A percentile compares a stretch with the other conserved stretches of the same genome.
Evolutionary conservation across 35 echinoderm and acorn worm genomes (phyloP).

Genomic region (Amphiura filiformis): DNA sequence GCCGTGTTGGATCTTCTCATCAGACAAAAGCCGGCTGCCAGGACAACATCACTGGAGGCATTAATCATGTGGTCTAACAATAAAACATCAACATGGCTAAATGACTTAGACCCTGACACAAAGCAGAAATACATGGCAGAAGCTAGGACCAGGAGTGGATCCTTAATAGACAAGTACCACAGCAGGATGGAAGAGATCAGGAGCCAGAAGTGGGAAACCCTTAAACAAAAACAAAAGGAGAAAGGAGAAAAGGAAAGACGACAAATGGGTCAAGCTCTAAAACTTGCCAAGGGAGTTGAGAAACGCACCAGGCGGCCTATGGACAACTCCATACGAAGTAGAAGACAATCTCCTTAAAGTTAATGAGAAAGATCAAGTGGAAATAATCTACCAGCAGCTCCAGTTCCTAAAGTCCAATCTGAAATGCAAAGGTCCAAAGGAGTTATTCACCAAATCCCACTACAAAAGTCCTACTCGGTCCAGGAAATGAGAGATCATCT

Average conservation of each 20-base stretch:
- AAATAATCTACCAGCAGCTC: not conserved
- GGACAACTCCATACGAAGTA: not conserved
- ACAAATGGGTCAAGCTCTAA: not conserved
- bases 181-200: constrained; percentile 2
- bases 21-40: constrained; percentile 17
- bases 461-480: not conserved
- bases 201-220: not conserved
- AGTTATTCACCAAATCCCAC: not conserved
- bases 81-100: constrained; percentile 5
- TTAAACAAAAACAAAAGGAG: constrained; percentile 28
- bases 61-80: constrained; percentile 50
- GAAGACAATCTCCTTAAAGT: not conserved
- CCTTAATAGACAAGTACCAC: not conserved
- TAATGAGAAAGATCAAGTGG: not conserved
- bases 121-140: constrained; percentile 25
- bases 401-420: not conserved
- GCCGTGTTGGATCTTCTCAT: constrained; percentile 35
- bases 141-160: not conserved
- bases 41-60: not conserved
- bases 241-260: constrained; percentile 3
- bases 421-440: not conserved
- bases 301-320: not conserved
- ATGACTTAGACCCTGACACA: not conserved
- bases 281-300: not conserved
- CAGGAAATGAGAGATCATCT: not conserved